Base-by-base conservation (phyloP, 1,140 invertebrate genomes). In the Gryllus bimaculatus region DNA sequence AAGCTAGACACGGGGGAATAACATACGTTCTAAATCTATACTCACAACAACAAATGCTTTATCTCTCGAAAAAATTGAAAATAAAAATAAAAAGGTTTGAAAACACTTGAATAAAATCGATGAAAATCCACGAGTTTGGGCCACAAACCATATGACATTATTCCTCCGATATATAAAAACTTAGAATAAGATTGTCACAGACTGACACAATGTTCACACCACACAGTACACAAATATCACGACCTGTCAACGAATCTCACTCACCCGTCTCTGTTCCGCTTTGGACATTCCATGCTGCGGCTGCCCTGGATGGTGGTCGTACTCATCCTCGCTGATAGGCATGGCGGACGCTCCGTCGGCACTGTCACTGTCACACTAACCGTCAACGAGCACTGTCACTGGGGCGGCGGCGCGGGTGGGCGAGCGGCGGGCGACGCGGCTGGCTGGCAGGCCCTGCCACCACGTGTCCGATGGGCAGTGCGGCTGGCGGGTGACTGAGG, bases 181-280 rank as follows among this genome's bases (percentile, higher is more conserved):
- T 39, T 39, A 39, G 1, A 5, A 39, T 39, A 39, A 39, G 26
- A 39, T 39, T 2, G 1, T 39, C 26, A 39, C 26, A 39, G 26
- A 5, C 26, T 5, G 1, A 39, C 26, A 39, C 26, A 39, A 2
- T 39, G 26, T 39, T 39, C 18, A 18, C 7, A 66, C 7, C 54
- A 66, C 54, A 3, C 54, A 7, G 2, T 10, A 66, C 0, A 66
- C 54, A 7, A 66, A 13, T 10, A 13, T 10, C 54, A 66, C 54
- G 26, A 66, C 18, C 18, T 75, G 26, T 20, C 12, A 10, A 75
- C 5, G 4, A 75, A 13, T 18, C 1, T 13, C 8, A 54, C 77
- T 79, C 73, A 79, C 78, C 73, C 78, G 74, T 8, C 78, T 18
- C 73, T 79, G 78, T 47, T 79, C 78, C 48, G 78, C 78, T 39